These are phyloP conservation scores for Pantelozetes paolii DNA, from an alignment of 2,888 invertebrate species.

Conservation along the genomic window DNA sequence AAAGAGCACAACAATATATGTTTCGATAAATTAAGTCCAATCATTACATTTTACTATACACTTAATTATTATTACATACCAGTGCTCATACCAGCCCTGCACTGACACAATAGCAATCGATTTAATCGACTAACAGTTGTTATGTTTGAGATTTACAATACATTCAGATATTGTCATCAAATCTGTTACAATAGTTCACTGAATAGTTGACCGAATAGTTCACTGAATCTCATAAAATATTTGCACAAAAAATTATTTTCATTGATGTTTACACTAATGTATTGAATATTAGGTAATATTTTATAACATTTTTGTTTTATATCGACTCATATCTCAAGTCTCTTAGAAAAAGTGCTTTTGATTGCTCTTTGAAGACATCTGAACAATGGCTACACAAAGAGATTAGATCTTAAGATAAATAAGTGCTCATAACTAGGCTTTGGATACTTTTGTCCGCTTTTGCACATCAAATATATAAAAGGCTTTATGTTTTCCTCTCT, in stretches of 20 bases:
- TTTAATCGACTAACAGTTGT: too few species aligned
- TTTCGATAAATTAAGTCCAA: slow-evolving; percentile 1
- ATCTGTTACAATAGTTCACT: too few species aligned
- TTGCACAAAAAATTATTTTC: too few species aligned
- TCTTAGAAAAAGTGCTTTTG: not conserved
- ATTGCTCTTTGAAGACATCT: not conserved
- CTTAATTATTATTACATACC: not conserved
- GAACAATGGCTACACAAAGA: not conserved
- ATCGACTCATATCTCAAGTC: not conserved
- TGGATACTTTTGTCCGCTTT: not conserved
- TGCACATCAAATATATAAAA: not conserved
- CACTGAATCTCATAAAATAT: too few species aligned
- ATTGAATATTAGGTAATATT: not conserved
- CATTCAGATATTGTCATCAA: too few species aligned
- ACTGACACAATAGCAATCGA: too few species aligned
- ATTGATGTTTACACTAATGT: not conserved
- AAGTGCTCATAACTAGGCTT: slow-evolving; percentile 5
- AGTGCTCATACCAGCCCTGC: not conserved
- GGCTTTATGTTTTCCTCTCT: too few species aligned
- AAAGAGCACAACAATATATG: not conserved
- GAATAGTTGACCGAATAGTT: too few species aligned
- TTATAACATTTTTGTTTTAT: not conserved
- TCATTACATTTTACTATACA: not conserved
- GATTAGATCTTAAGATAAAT: not conserved
- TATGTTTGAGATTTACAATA: too few species aligned